Evolutionary conservation across 2,797 vertebrate species (phyloP).

Genomic region (Acrocephalus scirpaceus): DNA sequence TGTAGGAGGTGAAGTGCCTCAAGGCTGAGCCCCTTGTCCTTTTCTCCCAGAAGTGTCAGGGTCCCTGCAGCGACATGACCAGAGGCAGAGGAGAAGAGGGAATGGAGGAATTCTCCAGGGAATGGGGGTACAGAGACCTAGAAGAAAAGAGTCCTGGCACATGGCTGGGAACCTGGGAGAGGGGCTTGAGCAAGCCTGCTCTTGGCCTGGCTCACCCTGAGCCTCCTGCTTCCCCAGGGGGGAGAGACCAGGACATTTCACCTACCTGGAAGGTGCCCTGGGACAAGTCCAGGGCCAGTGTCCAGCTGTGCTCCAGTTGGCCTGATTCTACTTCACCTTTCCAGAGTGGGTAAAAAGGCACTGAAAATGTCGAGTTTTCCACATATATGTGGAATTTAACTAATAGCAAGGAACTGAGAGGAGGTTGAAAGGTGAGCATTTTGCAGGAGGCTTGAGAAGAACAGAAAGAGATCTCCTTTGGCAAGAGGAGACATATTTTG

Average conservation of each 20-base stretch:
- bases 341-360: background rate
- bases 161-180: background rate
- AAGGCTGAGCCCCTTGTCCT: background rate
- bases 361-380: fast-evolving
- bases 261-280: background rate
- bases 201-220: background rate
- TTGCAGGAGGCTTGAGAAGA: slow-evolving; percentile 54
- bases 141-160: background rate
- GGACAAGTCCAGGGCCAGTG: background rate
- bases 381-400: background rate
- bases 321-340: background rate
- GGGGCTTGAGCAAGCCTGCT: background rate
- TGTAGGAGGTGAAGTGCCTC: background rate
- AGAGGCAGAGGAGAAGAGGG: background rate
- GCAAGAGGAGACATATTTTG: background rate
- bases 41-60: background rate
- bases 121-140: fast-evolving
- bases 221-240: background rate
- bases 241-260: background rate
- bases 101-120: background rate
- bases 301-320: background rate
- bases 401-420: background rate
- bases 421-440: slow-evolving; percentile 31
- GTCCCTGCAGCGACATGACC: background rate
- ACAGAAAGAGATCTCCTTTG: background rate